Evolutionary conservation across 2,888 invertebrate species (phyloP).

Genomic region (Allolobophora icterica): DNA sequence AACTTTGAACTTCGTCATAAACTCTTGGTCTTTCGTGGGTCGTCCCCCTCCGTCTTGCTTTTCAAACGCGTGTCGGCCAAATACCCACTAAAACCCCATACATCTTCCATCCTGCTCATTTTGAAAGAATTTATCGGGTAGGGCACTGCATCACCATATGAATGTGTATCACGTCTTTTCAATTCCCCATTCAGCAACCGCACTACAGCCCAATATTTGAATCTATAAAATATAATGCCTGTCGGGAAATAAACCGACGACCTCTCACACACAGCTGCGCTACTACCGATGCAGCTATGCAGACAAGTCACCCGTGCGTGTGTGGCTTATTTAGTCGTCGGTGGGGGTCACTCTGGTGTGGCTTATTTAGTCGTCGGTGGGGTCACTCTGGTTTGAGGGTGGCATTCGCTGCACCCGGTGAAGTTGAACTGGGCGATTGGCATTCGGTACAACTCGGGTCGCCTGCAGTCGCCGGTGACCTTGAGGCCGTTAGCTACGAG

Average conservation of each 20-base stretch:
- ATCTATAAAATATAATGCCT: background rate
- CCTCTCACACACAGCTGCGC: background rate
- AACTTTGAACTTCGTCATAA: background rate
- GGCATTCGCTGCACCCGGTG: background rate
- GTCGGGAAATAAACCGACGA: background rate
- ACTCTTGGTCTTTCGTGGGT: background rate
- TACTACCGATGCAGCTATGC: background rate
- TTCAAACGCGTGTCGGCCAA: background rate
- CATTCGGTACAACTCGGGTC: slow-evolving; percentile 1
- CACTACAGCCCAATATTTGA: background rate
- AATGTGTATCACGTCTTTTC: background rate
- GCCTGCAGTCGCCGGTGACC: slow-evolving; percentile 33
- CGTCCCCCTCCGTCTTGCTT: background rate
- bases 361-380: background rate
- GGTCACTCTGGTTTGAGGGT: background rate
- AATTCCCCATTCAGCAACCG: background rate
- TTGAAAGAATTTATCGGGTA: no score
- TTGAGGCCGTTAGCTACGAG: slow-evolving; percentile 27
- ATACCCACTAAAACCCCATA: no score
- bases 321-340: background rate
- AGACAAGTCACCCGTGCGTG: background rate
- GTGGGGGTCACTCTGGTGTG: background rate
- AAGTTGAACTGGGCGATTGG: background rate
- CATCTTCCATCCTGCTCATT: no score
- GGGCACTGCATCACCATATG: no score